phyloP scores from a whole-genome alignment of 2,113 vertebrate genomes.

The Megatriorchis doriae region DNA sequence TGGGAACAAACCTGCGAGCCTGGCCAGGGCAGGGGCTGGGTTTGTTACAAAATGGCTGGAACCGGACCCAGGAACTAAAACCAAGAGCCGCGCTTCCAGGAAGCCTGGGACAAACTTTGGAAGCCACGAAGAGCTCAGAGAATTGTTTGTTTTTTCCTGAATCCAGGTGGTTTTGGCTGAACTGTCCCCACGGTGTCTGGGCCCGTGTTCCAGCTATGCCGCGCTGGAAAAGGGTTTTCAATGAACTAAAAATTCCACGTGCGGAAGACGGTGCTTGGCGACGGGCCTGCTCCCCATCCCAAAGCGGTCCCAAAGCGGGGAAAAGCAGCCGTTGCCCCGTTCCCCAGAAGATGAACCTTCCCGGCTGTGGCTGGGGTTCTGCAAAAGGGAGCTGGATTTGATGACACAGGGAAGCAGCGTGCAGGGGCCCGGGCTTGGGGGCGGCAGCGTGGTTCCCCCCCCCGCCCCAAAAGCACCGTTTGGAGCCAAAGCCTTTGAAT shows the following conservation, averaged over 20 bases:
- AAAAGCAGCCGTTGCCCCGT: background rate
- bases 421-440: background rate
- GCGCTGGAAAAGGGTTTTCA: background rate
- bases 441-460: fast-evolving
- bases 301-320: background rate
- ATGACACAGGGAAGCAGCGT: background rate
- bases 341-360: background rate
- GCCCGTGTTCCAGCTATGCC: background rate
- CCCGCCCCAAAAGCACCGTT: background rate
- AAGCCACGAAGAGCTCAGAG: background rate
- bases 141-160: background rate
- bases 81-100: background rate
- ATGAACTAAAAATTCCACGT: background rate
- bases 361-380: no score
- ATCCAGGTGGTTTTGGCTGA: conserved; percentile 25
- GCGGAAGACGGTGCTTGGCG: background rate
- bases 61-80: background rate
- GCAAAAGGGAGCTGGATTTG: background rate
- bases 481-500: background rate
- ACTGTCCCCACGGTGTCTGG: background rate
- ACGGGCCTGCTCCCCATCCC: background rate
- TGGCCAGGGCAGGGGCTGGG: background rate
- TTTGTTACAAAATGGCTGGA: background rate
- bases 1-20: background rate
- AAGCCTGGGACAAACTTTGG: background rate